Base-by-base conservation (phyloP, 2,797 vertebrate species). In the Hypotaenidia philippensis region DNA sequence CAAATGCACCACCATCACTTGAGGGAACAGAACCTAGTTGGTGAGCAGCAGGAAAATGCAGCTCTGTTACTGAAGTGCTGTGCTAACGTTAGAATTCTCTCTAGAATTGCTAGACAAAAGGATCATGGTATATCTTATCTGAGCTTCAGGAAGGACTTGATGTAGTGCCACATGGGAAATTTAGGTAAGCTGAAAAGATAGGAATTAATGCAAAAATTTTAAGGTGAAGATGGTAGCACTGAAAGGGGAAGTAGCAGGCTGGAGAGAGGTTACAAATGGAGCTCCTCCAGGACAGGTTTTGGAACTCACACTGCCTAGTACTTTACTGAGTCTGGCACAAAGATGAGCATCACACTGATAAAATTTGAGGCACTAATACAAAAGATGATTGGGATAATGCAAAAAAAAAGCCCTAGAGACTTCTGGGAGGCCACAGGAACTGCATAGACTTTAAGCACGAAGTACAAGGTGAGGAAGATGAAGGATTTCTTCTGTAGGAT, bases 91-190 rank as follows among this genome's bases (percentile, higher is more conserved):
- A 21, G 82, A 79, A n/a, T 84, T 76, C 27, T 69, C 80, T 91
- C 83, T 86, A 84, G 38, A 75, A 89, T 64, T 80, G 83, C 84
- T 68, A 87, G 85, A 94, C 57, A 91, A 93, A 87, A 36, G 45
- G 88, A 90, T 72, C 83, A 40, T 14, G 47, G 57, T 83, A 14
- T 26, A 90, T 91, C 80, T 95, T 93, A 94, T 96, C 94, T 86
- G 32, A 84, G 74, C 76, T 90, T 90, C 63, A 84, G 77, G 40
- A 86, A 70, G 50, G 52, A 88, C 88, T 55, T 88, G 72, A 90
- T 91, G 27, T 59, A 65, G 65, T 72, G 44, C 65, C 91, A 91
- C 74, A 18, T 56, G 94, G 90, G 96, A 97, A 95, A 94, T 93
- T 69, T 79, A 94, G 63, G 55, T 72, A 86, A 95, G 65, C 77